Percentiles rank a stretch among this genome's conserved stretches.
Evolutionary conservation across 2,113 vertebrate genomes (phyloP).

Genomic region (Apodemus speciosus): DNA sequence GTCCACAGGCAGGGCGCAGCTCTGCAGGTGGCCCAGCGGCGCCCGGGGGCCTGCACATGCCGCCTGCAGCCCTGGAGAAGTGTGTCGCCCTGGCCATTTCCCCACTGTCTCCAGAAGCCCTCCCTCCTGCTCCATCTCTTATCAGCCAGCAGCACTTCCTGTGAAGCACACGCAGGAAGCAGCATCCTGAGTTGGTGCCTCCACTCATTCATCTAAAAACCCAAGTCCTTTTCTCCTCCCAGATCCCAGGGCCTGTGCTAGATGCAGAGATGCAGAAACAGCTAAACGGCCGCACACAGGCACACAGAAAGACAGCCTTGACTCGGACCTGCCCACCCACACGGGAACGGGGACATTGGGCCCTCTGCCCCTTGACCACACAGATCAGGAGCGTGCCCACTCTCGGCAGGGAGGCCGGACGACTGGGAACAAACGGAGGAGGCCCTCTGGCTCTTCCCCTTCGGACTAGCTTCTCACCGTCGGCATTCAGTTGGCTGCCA

Average conservation of each 20-base stretch:
- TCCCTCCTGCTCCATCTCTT: no score
- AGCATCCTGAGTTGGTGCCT: background rate
- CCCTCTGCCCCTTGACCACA: background rate
- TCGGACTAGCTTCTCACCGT: background rate
- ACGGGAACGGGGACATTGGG: no score
- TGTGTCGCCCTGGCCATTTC: background rate
- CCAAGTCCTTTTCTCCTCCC: no score
- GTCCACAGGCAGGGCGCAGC: background rate
- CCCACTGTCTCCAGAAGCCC: background rate
- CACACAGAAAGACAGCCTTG: background rate
- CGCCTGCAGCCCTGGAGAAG: no score
- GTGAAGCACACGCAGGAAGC: accelerated
- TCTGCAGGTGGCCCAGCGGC: background rate
- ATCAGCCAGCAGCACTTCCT: background rate
- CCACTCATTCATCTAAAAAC: background rate
- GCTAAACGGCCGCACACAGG: no score
- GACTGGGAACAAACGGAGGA: background rate
- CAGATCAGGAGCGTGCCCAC: background rate
- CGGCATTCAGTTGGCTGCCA: background rate
- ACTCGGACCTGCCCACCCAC: accelerated
- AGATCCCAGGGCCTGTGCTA: background rate
- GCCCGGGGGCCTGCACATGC: no score
- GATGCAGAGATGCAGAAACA: background rate
- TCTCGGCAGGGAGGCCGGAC: background rate
- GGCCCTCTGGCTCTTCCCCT: accelerated